Evolutionary conservation across 2,797 vertebrate genomes (phyloP).

Genomic region (Rhinophrynus dorsalis): DNA sequence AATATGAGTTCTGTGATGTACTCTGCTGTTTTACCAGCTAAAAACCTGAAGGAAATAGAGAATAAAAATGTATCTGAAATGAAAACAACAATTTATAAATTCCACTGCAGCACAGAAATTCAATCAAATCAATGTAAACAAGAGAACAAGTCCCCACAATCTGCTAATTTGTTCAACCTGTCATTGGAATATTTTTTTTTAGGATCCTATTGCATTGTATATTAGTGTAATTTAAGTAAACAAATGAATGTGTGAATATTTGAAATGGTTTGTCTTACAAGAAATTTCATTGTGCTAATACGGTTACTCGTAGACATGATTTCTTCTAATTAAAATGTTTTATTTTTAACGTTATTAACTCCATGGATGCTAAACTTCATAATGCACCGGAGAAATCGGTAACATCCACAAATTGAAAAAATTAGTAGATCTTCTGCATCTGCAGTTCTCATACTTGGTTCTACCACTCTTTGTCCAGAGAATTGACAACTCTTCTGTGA

Average conservation of each 20-base stretch:
- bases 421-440: too few relatives aligned
- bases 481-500: too few relatives aligned
- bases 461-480: too few relatives aligned
- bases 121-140: constrained; percentile 1
- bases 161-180: constrained; percentile 1
- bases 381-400: too few relatives aligned
- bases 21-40: not conserved
- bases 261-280: not conserved
- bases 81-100: not conserved
- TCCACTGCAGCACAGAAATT: not conserved
- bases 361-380: too few relatives aligned
- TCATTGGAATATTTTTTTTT: not conserved
- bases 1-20: not conserved
- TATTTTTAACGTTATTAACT: too few relatives aligned
- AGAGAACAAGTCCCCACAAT: not conserved
- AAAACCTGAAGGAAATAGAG: not conserved
- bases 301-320: not conserved
- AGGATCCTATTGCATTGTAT: not conserved
- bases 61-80: not conserved
- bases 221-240: constrained; percentile 2
- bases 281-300: not conserved
- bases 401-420: too few relatives aligned
- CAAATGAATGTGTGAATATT: constrained; percentile 3
- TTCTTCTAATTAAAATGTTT: not conserved
- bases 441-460: too few relatives aligned